Evolutionary conservation across 2,888 invertebrate genomes (phyloP), one percentile per base, ranked within the genome.

Genomic region (Acronicta leporina): DNA sequence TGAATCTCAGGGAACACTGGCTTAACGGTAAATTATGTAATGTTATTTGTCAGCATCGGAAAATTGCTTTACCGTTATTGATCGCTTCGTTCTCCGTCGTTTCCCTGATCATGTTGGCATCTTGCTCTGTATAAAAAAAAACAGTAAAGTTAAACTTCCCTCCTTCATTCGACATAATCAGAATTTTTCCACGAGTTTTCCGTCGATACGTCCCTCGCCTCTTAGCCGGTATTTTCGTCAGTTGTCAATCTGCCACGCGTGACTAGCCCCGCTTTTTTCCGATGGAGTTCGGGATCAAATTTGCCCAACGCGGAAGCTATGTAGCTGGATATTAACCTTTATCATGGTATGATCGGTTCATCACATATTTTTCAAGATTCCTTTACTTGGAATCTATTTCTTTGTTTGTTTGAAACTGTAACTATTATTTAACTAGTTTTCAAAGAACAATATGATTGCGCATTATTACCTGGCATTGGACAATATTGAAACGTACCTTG

Each of bases 171-270:
- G 55, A 73, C 57, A 70, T 74, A 75, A 73, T 70, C 70, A 47
- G 66, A 65, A 73, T 78, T 83, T 81, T 71, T 73, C 61, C 41
- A 63, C 62, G 74, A 77, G 75, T 75, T 73, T 63, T 40, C 49
- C 62, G 60, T 53, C 43, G 44, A 68, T 70, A 68, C 72, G 52
- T 53, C 72, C 75, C 72, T 60, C 63, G 71, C 63, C 55, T 64
- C 70, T 68, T 68, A 64, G 59, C 62, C 67, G 79, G 71, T 82
- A 81, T 84, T 87, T 88, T 87, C 81, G 84, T 82, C 88, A 87
- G 87, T 89, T 90, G 90, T 90, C 90, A 91, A 90, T 92, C 88
- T 82, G 81, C 52, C 66, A 83, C 88, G 91, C 89, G 84, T 88
- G 89, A 87, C 84, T 87, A 86, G 74, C 61, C 71, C 54, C 79